A percentile compares a stretch with the other conserved stretches of the same genome.
These are phyloP conservation scores for Alectura lathami DNA, from an alignment of 2,113 vertebrate genomes.

Conservation along the genomic window DNA sequence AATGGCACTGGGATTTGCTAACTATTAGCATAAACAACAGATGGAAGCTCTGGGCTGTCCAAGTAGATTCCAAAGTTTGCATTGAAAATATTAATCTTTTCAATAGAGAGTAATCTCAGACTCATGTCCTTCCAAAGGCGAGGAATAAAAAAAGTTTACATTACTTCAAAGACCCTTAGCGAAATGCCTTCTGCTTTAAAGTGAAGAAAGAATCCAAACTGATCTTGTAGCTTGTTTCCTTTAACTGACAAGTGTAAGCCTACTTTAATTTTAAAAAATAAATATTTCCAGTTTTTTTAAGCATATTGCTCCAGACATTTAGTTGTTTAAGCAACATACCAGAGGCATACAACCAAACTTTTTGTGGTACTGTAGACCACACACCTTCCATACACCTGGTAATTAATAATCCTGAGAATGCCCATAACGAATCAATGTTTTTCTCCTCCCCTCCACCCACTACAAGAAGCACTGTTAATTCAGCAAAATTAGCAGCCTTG, in stretches of 20 bases:
- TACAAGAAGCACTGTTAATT: slow-evolving; percentile 46
- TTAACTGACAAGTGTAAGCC: neutral
- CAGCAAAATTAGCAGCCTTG: slow-evolving; percentile 63
- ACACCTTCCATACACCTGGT: neutral
- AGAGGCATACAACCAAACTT: neutral
- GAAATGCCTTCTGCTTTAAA: neutral
- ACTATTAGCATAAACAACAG: slow-evolving; percentile 63
- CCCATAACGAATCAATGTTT: neutral
- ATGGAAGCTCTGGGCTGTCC: slow-evolving; percentile 43
- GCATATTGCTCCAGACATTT: neutral
- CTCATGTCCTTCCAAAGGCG: neutral
- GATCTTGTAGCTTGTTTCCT: neutral
- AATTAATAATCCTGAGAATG: neutral
- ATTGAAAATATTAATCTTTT: slow-evolving; percentile 69
- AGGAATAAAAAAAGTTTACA: neutral
- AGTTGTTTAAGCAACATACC: neutral
- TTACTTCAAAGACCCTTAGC: neutral
- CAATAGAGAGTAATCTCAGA: slow-evolving; percentile 24
- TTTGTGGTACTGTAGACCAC: neutral
- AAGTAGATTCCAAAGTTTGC: slow-evolving; percentile 56
- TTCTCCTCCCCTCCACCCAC: neutral
- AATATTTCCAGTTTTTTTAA: neutral
- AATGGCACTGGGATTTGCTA: slow-evolving; percentile 63
- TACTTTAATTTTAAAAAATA: neutral
- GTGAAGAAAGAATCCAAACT: neutral